These are phyloP conservation scores for Limnothrissa miodon DNA, from an alignment of 2,113 vertebrate genomes.

Conservation along the genomic window DNA sequence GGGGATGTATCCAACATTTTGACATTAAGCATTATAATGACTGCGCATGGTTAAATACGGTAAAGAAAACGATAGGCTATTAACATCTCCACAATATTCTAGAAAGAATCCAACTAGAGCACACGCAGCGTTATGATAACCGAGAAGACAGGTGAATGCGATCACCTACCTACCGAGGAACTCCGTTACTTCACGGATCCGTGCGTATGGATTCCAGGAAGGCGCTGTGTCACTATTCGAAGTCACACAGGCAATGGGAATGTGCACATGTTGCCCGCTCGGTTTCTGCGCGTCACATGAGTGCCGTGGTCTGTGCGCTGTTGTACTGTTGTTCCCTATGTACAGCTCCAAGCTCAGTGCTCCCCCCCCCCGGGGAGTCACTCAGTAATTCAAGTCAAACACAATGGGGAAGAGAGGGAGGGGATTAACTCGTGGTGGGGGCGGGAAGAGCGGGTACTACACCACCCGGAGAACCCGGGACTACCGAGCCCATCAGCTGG, in stretches of 20 bases:
- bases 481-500: background rate
- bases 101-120: background rate
- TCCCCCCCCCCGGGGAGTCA: constrained; percentile 23
- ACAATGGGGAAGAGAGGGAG: constrained; percentile 22
- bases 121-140: background rate
- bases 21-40: background rate
- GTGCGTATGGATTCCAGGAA: constrained; percentile 48
- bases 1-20: background rate
- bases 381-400: constrained; percentile 42
- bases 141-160: constrained; percentile 24
- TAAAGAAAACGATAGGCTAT: background rate
- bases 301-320: constrained; percentile 31
- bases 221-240: constrained; percentile 53
- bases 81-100: background rate
- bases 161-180: constrained; percentile 65
- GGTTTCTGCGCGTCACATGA: constrained; percentile 54
- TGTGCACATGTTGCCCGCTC: constrained; percentile 64
- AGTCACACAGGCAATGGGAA: constrained; percentile 51
- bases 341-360: constrained; percentile 20
- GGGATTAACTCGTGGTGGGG: constrained; percentile 4
- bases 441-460: constrained; percentile 23
- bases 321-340: background rate
- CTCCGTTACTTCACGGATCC: constrained; percentile 62
- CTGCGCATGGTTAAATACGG: background rate
- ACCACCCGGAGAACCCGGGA: constrained; percentile 40